Evolutionary conservation across 2,113 vertebrate species (phyloP).

Genomic region (Poecile atricapillus): DNA sequence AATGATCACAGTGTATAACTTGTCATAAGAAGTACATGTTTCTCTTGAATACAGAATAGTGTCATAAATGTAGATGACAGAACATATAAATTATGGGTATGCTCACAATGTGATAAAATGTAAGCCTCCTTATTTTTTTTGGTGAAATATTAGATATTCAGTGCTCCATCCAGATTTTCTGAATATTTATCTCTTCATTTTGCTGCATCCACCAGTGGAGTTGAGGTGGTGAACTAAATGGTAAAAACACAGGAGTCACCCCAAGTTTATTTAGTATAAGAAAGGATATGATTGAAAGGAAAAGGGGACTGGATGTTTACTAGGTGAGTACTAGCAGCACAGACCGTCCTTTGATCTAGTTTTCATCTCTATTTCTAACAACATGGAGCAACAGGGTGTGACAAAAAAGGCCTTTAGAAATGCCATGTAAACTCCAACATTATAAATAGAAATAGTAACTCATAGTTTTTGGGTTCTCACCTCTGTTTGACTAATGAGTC

Average conservation of each 20-base stretch:
- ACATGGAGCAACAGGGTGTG: background rate
- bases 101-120: background rate
- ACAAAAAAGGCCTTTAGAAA: conserved; percentile 45
- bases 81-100: background rate
- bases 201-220: background rate
- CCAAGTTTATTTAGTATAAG: conserved; percentile 11
- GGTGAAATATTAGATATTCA: background rate
- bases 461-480: conserved; percentile 29
- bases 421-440: background rate
- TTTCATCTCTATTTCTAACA: background rate
- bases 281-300: conserved; percentile 23
- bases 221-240: background rate
- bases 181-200: background rate
- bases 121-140: background rate
- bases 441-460: conserved; percentile 62
- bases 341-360: conserved; percentile 19
- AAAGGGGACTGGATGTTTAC: background rate
- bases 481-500: conserved; percentile 60
- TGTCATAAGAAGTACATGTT: background rate
- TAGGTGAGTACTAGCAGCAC: conserved; percentile 3
- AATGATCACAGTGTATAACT: background rate
- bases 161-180: background rate
- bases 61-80: background rate
- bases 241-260: conserved; percentile 1
- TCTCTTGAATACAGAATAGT: background rate